Evolutionary conservation across 1,140 invertebrate species (phyloP).

Genomic region (Latrodectus geometricus): DNA sequence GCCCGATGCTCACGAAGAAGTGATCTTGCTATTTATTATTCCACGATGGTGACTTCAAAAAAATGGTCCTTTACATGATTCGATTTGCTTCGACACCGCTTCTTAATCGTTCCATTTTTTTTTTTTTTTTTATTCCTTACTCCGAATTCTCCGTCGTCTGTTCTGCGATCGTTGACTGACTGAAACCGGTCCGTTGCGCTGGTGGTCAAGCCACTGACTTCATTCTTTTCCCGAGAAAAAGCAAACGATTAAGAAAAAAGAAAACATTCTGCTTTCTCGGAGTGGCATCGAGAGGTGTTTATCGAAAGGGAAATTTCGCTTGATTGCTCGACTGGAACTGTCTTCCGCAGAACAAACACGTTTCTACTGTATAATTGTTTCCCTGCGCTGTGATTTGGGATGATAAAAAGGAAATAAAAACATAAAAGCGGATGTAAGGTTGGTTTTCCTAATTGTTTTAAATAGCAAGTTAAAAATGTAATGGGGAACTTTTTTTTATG

Average conservation of each 20-base stretch:
- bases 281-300: not conserved
- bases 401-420: not conserved
- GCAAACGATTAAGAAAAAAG: not conserved
- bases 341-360: not conserved
- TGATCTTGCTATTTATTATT: too few relatives aligned
- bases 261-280: not conserved
- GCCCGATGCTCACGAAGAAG: too few relatives aligned
- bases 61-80: too few relatives aligned
- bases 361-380: not conserved
- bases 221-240: not conserved
- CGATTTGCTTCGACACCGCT: too few relatives aligned
- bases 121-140: too few relatives aligned
- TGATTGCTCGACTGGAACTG: not conserved
- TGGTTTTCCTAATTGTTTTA: not conserved
- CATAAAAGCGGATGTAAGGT: not conserved
- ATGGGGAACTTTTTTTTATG: too few relatives aligned
- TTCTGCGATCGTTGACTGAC: not conserved
- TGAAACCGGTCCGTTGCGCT: not conserved
- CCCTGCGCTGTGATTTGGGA: not conserved
- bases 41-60: too few relatives aligned
- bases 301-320: not conserved
- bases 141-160: not conserved
- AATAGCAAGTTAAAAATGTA: not conserved
- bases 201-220: not conserved
- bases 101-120: not conserved